Evolutionary conservation across 2,888 invertebrate species (phyloP).

Genomic region (Tineola bisselliella): DNA sequence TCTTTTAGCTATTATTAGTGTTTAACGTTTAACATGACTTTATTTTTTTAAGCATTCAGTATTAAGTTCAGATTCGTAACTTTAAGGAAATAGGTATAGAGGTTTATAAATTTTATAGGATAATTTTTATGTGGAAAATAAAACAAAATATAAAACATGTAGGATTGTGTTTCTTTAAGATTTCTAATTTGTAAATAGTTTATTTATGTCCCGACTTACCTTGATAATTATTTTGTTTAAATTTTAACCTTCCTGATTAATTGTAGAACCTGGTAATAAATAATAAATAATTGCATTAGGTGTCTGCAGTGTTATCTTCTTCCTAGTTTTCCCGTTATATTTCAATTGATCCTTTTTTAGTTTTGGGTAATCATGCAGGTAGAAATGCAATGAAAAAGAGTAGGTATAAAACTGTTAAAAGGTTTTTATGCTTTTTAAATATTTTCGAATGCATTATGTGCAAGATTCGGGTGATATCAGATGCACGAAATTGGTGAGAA

Average conservation of each 20-base stretch:
- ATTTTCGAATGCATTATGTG: neutral
- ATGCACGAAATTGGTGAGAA: too few species aligned
- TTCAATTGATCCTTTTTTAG: neutral
- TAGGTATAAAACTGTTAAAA: neutral
- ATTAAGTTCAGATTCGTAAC: conserved; percentile 54
- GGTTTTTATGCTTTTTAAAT: neutral
- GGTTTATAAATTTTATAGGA: conserved; percentile 40
- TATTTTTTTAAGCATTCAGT: conserved; percentile 50
- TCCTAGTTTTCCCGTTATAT: neutral
- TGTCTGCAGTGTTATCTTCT: neutral
- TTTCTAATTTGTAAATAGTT: conserved; percentile 34
- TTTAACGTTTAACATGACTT: conserved; percentile 36
- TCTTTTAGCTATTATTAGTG: conserved; percentile 38
- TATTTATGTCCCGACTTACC: neutral
- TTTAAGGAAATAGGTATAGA: conserved; percentile 40
- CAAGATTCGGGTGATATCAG: too few species aligned
- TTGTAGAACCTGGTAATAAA: neutral
- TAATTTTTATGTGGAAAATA: conserved; percentile 48
- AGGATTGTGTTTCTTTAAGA: conserved; percentile 62
- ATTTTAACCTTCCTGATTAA: neutral
- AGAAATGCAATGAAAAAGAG: neutral
- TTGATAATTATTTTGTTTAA: neutral
- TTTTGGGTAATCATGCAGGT: neutral
- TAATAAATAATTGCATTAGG: neutral
- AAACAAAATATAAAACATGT: conserved; percentile 51